A percentile compares a stretch with the other conserved stretches of the same genome.
Conservation (phyloP, 2,888 invertebrate species). For the Polymixis flavicincta region DNA sequence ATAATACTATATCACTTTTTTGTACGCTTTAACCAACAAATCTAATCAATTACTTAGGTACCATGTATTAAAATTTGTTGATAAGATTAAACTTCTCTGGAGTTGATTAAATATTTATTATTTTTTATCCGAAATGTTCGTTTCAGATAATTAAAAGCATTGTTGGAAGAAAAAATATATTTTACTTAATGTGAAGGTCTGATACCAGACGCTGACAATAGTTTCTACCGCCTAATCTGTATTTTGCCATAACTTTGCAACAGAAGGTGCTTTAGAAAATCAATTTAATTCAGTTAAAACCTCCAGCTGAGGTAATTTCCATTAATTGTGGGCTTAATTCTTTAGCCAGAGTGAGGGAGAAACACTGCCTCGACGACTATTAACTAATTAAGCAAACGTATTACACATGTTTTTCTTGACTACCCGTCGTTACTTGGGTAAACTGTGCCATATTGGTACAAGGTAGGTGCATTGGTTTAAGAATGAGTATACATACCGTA, state of each 20-base stretch:
- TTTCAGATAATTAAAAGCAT: neutral
- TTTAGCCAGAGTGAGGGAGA: conserved; percentile 71
- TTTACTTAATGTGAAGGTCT: neutral
- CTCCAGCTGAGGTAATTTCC: conserved; percentile 84
- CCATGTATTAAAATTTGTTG: conserved; percentile 15
- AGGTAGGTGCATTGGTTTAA: conserved; percentile 13
- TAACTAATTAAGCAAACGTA: conserved; percentile 78
- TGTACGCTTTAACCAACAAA: conserved; percentile 1
- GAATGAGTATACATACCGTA: neutral
- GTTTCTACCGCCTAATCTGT: conserved; percentile 47
- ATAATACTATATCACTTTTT: conserved; percentile 6
- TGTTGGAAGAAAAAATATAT: neutral
- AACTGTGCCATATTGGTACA: conserved; percentile 27
- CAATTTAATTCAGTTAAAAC: conserved; percentile 80
- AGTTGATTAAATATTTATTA: conserved; percentile 26
- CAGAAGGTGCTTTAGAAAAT: conserved; percentile 76
- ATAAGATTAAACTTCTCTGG: conserved; percentile 24
- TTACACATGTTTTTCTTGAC: conserved; percentile 58
- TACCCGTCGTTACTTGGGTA: conserved; percentile 34
- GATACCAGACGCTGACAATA: neutral
- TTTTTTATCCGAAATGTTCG: neutral
- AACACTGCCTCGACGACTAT: conserved; percentile 70
- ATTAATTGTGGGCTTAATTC: conserved; percentile 81
- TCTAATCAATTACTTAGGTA: conserved; percentile 22
- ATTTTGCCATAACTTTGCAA: conserved; percentile 61